Conservation (phyloP, 2,113 vertebrate species). For the Ceratotherium simum region DNA sequence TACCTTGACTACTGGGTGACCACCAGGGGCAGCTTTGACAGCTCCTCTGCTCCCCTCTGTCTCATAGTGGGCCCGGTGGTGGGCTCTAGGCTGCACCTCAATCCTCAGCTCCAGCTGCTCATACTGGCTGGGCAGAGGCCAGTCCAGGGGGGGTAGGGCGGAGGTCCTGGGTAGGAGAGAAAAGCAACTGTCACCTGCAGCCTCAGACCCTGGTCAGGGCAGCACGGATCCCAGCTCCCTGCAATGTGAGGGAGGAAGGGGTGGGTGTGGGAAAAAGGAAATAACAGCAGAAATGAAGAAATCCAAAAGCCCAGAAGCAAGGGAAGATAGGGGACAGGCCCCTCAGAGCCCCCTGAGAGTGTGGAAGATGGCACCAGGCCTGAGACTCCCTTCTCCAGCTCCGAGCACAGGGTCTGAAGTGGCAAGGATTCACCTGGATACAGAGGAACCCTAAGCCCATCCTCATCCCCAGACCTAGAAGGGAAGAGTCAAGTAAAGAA, state of each 20-base stretch:
- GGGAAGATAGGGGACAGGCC: neutral
- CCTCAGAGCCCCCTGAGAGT: neutral
- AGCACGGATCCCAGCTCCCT: neutral
- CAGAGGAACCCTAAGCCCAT: neutral
- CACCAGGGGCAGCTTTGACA: slow-evolving; percentile 92
- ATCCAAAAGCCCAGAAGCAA: neutral
- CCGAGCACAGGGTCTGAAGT: slow-evolving; percentile 4
- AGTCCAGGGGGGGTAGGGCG: slow-evolving; percentile 94
- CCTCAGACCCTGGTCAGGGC: neutral
- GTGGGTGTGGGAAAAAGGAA: neutral
- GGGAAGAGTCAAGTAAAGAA: neutral
- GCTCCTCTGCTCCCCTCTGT: slow-evolving; percentile 95
- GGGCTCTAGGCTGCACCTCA: slow-evolving; percentile 93
- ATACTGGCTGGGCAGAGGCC: slow-evolving; percentile 94
- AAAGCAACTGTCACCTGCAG: neutral
- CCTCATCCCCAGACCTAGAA: neutral
- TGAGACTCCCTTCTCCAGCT: neutral
- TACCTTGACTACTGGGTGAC: slow-evolving; percentile 95
- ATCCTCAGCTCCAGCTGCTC: slow-evolving; percentile 94
- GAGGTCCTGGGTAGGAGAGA: slow-evolving; percentile 87
- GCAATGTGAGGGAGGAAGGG: neutral
- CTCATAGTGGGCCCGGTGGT: slow-evolving; percentile 96
- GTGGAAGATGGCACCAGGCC: neutral
- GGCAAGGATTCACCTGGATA: neutral
- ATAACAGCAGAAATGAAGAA: neutral